Conservation (phyloP, 2,888 invertebrate species). For the Mythimna loreyi region DNA sequence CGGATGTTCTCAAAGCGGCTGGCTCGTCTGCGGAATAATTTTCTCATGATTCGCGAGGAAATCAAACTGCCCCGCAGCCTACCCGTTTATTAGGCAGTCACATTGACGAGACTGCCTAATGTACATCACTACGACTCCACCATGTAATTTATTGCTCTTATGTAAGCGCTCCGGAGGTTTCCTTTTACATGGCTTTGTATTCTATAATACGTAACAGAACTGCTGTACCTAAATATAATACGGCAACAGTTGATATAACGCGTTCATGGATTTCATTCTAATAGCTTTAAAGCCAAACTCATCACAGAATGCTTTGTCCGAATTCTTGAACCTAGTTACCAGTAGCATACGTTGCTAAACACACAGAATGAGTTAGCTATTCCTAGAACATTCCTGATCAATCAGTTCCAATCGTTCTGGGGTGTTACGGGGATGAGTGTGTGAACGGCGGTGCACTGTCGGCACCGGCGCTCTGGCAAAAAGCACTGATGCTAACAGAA, state of each 20-base stretch:
- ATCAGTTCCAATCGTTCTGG: slow-evolving; percentile 77
- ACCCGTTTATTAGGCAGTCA: slow-evolving; percentile 89
- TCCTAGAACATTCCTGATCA: slow-evolving; percentile 76
- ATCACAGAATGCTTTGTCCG: slow-evolving; percentile 31
- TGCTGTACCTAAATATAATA: slow-evolving; percentile 10
- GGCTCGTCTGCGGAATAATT: slow-evolving; percentile 85
- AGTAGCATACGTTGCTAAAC: slow-evolving; percentile 19
- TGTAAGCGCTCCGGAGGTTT: slow-evolving; percentile 52
- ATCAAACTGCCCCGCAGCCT: slow-evolving; percentile 80
- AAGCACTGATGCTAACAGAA: slow-evolving; percentile 86
- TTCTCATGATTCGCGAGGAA: slow-evolving; percentile 89
- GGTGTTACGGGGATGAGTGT: slow-evolving; percentile 79
- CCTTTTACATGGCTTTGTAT: slow-evolving; percentile 51
- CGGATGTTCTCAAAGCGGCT: slow-evolving; percentile 88
- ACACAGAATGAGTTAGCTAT: slow-evolving; percentile 61
- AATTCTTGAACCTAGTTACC: slow-evolving; percentile 32
- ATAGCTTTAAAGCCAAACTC: background rate
- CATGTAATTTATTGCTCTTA: slow-evolving; percentile 74
- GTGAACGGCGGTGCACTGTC: slow-evolving; percentile 79
- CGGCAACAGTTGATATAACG: slow-evolving; percentile 20
- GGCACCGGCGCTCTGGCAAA: slow-evolving; percentile 84
- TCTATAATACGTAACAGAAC: slow-evolving; percentile 26
- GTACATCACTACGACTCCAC: slow-evolving; percentile 78
- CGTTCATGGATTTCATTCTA: slow-evolving; percentile 8
- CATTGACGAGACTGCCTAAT: slow-evolving; percentile 85